Evolutionary conservation across 2,797 vertebrate genomes (phyloP), one percentile per base, ranked within the genome.

Genomic region (Hafferia zeledoni): DNA sequence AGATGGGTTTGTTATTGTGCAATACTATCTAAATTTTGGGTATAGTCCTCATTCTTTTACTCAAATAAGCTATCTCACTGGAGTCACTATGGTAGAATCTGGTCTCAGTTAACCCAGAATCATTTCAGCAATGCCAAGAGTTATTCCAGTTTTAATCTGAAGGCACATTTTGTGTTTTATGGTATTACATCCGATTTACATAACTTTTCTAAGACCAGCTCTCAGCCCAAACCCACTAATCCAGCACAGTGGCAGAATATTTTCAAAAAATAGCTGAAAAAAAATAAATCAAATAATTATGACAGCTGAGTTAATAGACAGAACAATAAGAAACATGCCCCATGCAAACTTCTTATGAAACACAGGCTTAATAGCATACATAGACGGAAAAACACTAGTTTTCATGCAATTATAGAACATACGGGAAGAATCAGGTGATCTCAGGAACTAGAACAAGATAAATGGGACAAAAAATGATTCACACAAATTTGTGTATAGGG

Each of bases 201-300:
- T 25, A 53, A 47, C 33, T 89, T 72, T 83, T 78, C 50, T 25
- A 39, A 96, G 53, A 55, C 9, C 46, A 65, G 28, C 55, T 47
- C 28, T 28, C 43, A 72, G 23, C 2, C 18, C 0, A 0, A 91
- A 87, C 85, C 49, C 12, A 39, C 39, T 65, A 92, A 85, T 61
- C 35, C 69, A 91, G 78, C 92, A 78, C 87, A 94, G 88, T 82
- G 70, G 44, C 81, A 91, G 52, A 63, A 82, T 65, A 49, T 8
- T 82, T 70, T 88, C 35, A 56, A 67, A 79, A 82, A 52, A 65
- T 6, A 80, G 24, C 6, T 44, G 44, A 24, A 86, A 63, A 89
- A 41, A 72, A 8, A 6, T 31, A 57, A 82, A 63, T 7, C 2
- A 64, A 85, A 90, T 80, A 87, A 69, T 80, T 85, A 65, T 35